A percentile compares a stretch with the other conserved stretches of the same genome.
Evolutionary conservation across 2,888 invertebrate species (phyloP).

Genomic region (Sesia apiformis): DNA sequence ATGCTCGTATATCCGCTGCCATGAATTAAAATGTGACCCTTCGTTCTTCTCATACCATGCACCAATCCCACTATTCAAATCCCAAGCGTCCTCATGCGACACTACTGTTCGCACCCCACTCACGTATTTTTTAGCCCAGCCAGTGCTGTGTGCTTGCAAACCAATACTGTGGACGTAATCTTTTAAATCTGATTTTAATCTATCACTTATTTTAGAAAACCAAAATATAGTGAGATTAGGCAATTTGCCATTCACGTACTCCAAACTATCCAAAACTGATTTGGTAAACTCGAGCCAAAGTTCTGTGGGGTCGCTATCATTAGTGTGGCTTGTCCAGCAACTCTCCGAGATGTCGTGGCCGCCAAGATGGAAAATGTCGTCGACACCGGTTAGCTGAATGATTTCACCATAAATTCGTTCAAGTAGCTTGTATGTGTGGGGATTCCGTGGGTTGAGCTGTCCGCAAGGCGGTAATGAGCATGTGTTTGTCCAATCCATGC

Average conservation of each 20-base stretch:
- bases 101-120: slow-evolving; percentile 81
- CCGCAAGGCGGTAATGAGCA: slow-evolving; percentile 86
- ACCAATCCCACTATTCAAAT: slow-evolving; percentile 87
- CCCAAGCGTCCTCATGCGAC: slow-evolving; percentile 89
- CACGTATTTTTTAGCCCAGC: slow-evolving; percentile 70
- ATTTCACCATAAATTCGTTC: slow-evolving; percentile 83
- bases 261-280: slow-evolving; percentile 72
- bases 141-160: slow-evolving; percentile 76
- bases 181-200: slow-evolving; percentile 33
- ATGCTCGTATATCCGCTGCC: slow-evolving; percentile 89
- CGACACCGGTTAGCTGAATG: slow-evolving; percentile 81
- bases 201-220: slow-evolving; percentile 33
- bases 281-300: slow-evolving; percentile 83
- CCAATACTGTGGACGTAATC: slow-evolving; percentile 29
- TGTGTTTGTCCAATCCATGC: slow-evolving; percentile 80
- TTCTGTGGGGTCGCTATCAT: slow-evolving; percentile 77
- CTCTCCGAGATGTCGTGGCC: slow-evolving; percentile 82
- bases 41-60: slow-evolving; percentile 80
- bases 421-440: slow-evolving; percentile 79
- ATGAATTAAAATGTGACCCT: slow-evolving; percentile 85
- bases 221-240: slow-evolving; percentile 44
- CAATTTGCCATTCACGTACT: slow-evolving; percentile 58
- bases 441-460: slow-evolving; percentile 84
- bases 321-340: slow-evolving; percentile 80
- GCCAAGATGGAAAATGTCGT: slow-evolving; percentile 86